Conservation (phyloP, 92 coral and sea anemone species). For the Palythoa caribaeorum region DNA sequence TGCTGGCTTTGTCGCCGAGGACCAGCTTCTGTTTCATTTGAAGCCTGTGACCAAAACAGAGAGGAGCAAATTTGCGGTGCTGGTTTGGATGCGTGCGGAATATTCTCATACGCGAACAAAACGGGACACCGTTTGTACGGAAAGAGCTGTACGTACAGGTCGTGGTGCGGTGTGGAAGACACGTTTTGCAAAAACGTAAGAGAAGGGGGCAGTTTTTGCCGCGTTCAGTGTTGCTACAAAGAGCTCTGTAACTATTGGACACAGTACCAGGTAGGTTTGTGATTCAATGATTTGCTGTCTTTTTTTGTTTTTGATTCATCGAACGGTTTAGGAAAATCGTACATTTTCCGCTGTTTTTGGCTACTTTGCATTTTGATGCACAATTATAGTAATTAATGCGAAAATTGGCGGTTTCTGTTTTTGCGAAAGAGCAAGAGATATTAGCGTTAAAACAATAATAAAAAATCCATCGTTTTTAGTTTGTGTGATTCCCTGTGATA, state of each 20-base stretch:
- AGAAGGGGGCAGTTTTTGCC: slow-evolving; percentile 35
- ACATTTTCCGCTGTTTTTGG: no score
- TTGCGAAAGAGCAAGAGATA: no score
- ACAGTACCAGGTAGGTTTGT: slow-evolving; percentile 18
- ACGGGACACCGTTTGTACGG: slow-evolving; percentile 40
- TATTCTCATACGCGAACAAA: slow-evolving; percentile 39
- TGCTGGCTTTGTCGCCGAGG: slow-evolving; percentile 44
- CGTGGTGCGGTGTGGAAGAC: slow-evolving; percentile 35
- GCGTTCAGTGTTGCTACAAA: slow-evolving; percentile 40
- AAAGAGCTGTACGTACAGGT: slow-evolving; percentile 34
- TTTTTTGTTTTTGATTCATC: not conserved
- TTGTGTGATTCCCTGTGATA: no score
- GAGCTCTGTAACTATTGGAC: slow-evolving; percentile 42
- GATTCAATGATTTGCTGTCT: no score
- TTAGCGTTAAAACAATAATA: no score
- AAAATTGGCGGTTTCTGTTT: no score
- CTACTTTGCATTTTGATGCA: no score
- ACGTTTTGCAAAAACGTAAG: slow-evolving; percentile 25
- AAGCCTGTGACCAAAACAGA: slow-evolving; percentile 29
- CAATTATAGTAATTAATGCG: no score
- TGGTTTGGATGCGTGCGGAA: slow-evolving; percentile 41
- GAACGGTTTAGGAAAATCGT: not conserved
- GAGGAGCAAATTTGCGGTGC: slow-evolving; percentile 8
- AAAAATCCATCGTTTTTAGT: no score
- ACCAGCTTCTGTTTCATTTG: slow-evolving; percentile 36